Evolutionary conservation across 2,888 invertebrate genomes (phyloP), one percentile per base, ranked within the genome.

Genomic region (Meloe dianella): DNA sequence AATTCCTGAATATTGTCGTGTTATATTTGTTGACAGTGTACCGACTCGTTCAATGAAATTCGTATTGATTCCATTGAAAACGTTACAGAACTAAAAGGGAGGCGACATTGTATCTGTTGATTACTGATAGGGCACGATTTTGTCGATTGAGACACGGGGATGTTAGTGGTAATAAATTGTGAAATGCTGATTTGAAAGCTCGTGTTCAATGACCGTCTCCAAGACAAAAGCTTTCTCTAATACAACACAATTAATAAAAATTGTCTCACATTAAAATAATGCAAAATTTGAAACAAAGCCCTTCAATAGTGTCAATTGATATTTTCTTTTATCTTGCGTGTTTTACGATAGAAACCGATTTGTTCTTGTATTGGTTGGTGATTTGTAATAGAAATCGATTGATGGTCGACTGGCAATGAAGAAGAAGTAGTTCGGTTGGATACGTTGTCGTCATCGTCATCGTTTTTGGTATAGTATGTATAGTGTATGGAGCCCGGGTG

Each of bases 111-210:
- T 65, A 69, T 69, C 73, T 72, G 67, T 71, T 71, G 75, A 75
- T 75, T 78, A 71, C 71, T 74, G 79, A 79, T 79, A 78, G 71
- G 74, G 78, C 79, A 79, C 79, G 79, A 76, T 76, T 74, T 70
- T 72, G 70, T 69, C 72, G 71, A 75, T 51, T 51, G 51, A 51
- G 51, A 51, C 51, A 51, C 51, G 9, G 47, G 20, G 20, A 9
- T 47, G 47, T 3, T 47, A 9, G 47, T 41, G 41, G 5, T 41
- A 0, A 17, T 17, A 17, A 75, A 71, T 73, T 75, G 75, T 73
- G 76, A 76, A 78, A 77, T 76, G 78, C 78, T 79, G 78, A 78
- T 76, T 76, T 69, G 73, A 75, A 74, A 73, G 74, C 76, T 77
- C 73, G 71, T 67, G 65, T 66, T 69, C 69, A 69, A 67, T 56